Evolutionary conservation across 2,113 vertebrate genomes (phyloP).

Genomic region (Labeo catla): DNA sequence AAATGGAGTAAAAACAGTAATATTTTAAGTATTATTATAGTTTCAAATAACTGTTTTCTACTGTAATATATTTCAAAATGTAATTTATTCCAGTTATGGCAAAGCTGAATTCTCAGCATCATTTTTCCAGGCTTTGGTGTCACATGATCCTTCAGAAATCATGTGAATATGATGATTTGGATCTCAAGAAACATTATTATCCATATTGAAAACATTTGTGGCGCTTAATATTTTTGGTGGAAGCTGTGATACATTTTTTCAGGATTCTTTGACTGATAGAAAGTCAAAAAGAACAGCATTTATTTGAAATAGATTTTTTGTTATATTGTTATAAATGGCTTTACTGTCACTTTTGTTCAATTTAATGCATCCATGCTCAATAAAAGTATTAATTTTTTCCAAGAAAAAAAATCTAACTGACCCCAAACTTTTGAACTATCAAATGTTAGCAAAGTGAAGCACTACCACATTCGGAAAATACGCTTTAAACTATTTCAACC

Average conservation of each 20-base stretch:
- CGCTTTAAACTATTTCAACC: background rate
- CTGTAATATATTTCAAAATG: background rate
- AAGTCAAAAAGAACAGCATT: background rate
- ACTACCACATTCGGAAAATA: background rate
- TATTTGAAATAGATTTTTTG: background rate
- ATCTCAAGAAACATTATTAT: background rate
- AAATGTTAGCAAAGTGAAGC: background rate
- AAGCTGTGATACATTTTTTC: background rate
- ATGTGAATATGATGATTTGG: background rate
- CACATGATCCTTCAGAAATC: background rate
- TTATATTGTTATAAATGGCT: background rate
- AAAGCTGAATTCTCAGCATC: background rate
- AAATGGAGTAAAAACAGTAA: background rate
- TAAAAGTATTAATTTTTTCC: background rate
- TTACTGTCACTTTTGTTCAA: background rate
- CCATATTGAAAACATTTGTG: background rate
- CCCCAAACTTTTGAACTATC: background rate
- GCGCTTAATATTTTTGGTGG: background rate
- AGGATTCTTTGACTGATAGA: background rate
- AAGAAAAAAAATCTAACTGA: background rate
- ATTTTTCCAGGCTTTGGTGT: background rate
- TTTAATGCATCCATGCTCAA: background rate
- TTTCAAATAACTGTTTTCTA: background rate
- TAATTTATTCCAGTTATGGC: background rate
- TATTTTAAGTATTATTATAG: background rate